Base-by-base conservation (phyloP, 2,797 vertebrate genomes). In the Tauraco hartlaubi region DNA sequence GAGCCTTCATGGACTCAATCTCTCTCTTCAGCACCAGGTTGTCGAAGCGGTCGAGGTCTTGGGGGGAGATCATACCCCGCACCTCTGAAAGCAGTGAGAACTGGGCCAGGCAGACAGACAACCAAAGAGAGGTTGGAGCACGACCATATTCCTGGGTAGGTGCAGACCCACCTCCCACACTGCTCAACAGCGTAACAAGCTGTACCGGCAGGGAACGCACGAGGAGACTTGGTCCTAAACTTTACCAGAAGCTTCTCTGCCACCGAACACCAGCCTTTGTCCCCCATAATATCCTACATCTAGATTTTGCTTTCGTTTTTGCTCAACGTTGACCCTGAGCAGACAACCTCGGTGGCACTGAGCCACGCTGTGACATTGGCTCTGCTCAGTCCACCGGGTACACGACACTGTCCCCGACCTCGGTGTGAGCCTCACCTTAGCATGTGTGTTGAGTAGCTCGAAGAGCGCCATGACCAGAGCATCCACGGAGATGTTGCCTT, bases 31-130 rank as follows among this genome's bases (percentile, higher is more conserved):
- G 98, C 69, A 99, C 99, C 98, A 99, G 96, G 79, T 98, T 99
- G 49, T 99, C 99, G 6, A 99, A 99, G 59, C 98, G 98, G 95
- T 99, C 99, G 85, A 99, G 98, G 95, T 99, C 99, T 94, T 99
- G 99, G 0, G 99, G 99, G 52, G 98, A 98, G 90, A 99, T 98
- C 86, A 99, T 97, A 1, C 99, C 98, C 76, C 99, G 97, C 82
- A 99, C 99, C 96, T 99, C 99, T 0, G 99, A 99, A 67, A 99
- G 97, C 90, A 99, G 98, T 0, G 99, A 99, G 97, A 99, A 99
- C 99, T 99, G 98, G 18, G 58, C 62, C 69, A 35, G 58, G 82
- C 85, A 89, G 62, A 91, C 48, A 67, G 33, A 66, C 49, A 80
- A 56, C 33, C 84, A 85, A 2, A 86, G 58, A 75, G n/a, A 85